Percentiles rank a stretch among this genome's conserved stretches.
These are phyloP conservation scores for Prinia subflava DNA, from an alignment of 2,113 vertebrate genomes.

Conservation along the genomic window DNA sequence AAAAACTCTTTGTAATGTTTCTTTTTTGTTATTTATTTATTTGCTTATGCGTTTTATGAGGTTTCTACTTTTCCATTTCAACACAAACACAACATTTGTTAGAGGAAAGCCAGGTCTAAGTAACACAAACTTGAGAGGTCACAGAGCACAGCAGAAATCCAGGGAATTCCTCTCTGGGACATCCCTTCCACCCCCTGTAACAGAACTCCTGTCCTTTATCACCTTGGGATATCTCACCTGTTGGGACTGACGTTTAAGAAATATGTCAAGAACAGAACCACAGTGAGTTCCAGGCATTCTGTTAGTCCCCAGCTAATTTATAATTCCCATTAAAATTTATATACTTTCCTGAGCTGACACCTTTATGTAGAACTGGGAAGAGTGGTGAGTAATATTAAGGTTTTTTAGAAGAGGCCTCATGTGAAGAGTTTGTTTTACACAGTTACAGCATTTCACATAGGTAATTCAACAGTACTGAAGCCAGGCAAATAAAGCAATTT, in stretches of 20 bases:
- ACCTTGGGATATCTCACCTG: neutral
- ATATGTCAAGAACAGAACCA: neutral
- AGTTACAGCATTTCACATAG: neutral
- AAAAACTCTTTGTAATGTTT: neutral
- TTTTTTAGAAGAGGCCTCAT: neutral
- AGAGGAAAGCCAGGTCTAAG: neutral
- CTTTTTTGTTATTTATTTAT: neutral
- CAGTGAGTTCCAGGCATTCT: neutral
- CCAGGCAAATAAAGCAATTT: slow-evolving; percentile 7
- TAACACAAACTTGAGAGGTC: neutral
- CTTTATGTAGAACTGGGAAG: neutral
- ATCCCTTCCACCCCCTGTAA: neutral
- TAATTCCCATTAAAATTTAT: neutral
- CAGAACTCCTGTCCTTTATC: neutral
- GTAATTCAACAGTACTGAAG: slow-evolving; percentile 6
- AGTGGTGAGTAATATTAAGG: neutral
- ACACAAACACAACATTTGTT: neutral
- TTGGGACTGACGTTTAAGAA: neutral
- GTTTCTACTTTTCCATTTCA: neutral
- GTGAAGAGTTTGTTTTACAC: neutral
- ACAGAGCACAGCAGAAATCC: neutral
- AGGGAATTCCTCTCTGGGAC: neutral
- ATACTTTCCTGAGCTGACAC: neutral
- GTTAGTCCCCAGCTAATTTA: neutral
- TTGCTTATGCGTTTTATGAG: neutral